Evolutionary conservation across 1,140 invertebrate species (phyloP).

Genomic region (Mercenaria mercenaria): DNA sequence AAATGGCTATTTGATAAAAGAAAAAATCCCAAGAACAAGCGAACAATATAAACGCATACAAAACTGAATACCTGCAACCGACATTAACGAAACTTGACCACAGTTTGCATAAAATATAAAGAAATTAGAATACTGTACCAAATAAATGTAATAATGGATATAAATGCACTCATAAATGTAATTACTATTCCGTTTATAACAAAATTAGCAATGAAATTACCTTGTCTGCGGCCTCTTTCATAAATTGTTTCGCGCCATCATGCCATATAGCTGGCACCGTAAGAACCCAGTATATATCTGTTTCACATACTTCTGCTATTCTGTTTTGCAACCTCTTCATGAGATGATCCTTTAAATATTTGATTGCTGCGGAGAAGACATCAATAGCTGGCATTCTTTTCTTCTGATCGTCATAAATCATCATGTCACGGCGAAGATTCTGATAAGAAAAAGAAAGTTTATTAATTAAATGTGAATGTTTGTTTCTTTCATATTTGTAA

Average conservation of each 20-base stretch:
- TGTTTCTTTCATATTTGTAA: no score
- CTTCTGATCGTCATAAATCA: not conserved
- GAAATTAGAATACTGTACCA: no score
- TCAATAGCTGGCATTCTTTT: slow-evolving; percentile 23
- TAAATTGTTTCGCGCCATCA: slow-evolving; percentile 52
- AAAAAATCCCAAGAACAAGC: no score
- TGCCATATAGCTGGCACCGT: slow-evolving; percentile 53
- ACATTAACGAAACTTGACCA: no score
- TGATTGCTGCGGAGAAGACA: slow-evolving; percentile 39
- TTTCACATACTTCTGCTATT: not conserved
- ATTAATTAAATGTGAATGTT: no score
- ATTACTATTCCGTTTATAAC: no score
- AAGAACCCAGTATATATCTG: slow-evolving; percentile 44
- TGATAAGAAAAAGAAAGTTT: not conserved
- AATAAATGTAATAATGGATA: no score
- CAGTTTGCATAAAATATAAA: no score
- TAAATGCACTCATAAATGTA: no score
- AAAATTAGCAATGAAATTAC: slow-evolving; percentile 1
- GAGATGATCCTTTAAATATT: slow-evolving; percentile 40
- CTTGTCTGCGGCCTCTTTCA: slow-evolving; percentile 38
- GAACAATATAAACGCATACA: no score
- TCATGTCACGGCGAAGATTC: not conserved
- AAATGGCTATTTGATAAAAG: no score
- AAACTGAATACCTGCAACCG: no score
- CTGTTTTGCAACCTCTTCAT: not conserved